Percentiles rank a stretch among this genome's conserved stretches.
These are phyloP conservation scores for Hymenochirus boettgeri DNA, from an alignment of 2,113 vertebrate genomes.

Conservation along the genomic window DNA sequence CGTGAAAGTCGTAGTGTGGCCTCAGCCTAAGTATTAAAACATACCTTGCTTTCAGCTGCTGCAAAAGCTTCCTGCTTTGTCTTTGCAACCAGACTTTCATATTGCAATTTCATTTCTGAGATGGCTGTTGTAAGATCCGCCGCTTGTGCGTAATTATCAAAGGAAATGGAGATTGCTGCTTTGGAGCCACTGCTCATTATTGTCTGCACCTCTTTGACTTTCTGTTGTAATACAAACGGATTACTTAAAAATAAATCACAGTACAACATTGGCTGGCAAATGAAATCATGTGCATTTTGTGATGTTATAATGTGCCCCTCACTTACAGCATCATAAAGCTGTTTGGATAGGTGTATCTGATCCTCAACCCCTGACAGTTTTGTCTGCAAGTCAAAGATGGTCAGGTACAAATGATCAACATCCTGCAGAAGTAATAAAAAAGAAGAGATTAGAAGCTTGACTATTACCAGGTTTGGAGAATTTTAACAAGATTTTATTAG, in stretches of 20 bases:
- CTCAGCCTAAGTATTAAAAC: too few relatives aligned
- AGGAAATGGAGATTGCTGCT: conserved; percentile 58
- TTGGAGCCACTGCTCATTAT: conserved; percentile 51
- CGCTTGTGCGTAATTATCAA: conserved; percentile 54
- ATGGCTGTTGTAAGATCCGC: conserved; percentile 53
- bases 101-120: conserved; percentile 52
- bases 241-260: not conserved
- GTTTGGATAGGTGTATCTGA: conserved; percentile 56
- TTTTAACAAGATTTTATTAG: too few relatives aligned
- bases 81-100: conserved; percentile 51
- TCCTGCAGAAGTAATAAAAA: conserved; percentile 48
- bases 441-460: too few relatives aligned
- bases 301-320: not conserved
- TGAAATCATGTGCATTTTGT: too few relatives aligned
- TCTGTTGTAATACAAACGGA: conserved; percentile 39
- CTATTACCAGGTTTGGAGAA: too few relatives aligned
- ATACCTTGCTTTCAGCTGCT: conserved; percentile 55
- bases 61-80: conserved; percentile 56
- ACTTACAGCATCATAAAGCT: conserved; percentile 58
- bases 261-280: not conserved
- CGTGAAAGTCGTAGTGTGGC: too few relatives aligned
- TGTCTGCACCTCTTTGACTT: conserved; percentile 57
- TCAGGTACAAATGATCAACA: conserved; percentile 54
- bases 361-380: conserved; percentile 51
- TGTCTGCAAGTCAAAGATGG: conserved; percentile 57